Evolutionary conservation across 2,113 vertebrate genomes (phyloP), one percentile per base, ranked within the genome.

Genomic region (Neodon shergylaensis): DNA sequence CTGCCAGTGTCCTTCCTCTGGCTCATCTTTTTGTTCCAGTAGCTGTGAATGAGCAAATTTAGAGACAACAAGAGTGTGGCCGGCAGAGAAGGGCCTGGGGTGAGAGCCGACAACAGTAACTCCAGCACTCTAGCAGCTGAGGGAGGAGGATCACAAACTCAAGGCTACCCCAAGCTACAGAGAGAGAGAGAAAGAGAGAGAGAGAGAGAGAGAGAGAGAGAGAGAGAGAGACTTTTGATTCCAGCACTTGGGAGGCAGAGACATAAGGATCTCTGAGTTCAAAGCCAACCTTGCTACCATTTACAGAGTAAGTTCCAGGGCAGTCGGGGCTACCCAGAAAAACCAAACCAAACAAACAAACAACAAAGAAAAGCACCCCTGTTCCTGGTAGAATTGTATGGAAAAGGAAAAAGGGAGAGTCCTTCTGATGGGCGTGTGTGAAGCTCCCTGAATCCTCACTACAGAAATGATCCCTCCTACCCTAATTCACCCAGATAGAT

Each of bases 1-100:
- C 19, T 36, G 17, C 61, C 33, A 88, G 54, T 6, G 22, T 83
- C 24, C 36, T 92, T 65, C 76, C 47, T 88, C 54, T 31, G 68
- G 63, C 82, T 82, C 88, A 63, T 88, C 85, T 88, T 95, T 94
- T 63, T 86, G 72, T 79, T 82, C 68, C 26, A 58, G 66, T 44
- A 88, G 49, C 81, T 88, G n/a, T 47, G 13, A 95, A 74, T 76
- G 86, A 94, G 65, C 39, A 72, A 90, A 58, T 74, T 52, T 83
- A 86, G 17, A 90, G 21, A 65, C 44, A 85, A 47, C 66, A 85
- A 89, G 58, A 76, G 1, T 4, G 12, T 4, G 12, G 31, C 33
- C 4, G 1, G 52, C 52, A 5, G 49, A 36, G 44, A 21, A 63
- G 28, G 16, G n/a, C 9, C 66, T 44, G 36, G 9, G 4, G 3